Conservation (phyloP, 1,140 invertebrate genomes). For the Leptinotarsa defecta region DNA sequence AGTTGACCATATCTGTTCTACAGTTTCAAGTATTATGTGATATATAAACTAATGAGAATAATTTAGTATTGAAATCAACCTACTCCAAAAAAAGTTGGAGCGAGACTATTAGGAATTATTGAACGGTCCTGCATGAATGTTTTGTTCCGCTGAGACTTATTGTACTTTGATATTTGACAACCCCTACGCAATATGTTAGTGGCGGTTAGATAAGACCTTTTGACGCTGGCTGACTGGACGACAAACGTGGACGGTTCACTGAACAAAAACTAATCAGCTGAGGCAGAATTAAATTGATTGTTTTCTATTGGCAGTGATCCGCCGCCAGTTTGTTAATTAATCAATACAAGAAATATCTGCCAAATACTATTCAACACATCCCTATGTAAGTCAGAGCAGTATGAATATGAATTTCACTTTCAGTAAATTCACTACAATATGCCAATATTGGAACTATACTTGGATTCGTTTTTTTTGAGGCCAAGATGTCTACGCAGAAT, state of each 20-base stretch:
- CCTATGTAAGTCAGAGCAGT: too few species aligned
- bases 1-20: too few species aligned
- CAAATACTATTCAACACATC: too few species aligned
- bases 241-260: slow-evolving; percentile 28
- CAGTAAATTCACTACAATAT: too few species aligned
- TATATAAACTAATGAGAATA: too few species aligned
- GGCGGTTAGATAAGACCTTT: slow-evolving; percentile 38
- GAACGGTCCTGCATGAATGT: slow-evolving; percentile 5
- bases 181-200: slow-evolving; percentile 51
- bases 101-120: slow-evolving; percentile 28
- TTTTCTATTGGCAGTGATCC: background rate
- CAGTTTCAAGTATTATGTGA: too few species aligned
- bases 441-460: too few species aligned
- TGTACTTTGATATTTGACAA: slow-evolving; percentile 51
- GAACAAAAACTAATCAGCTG: slow-evolving; percentile 39
- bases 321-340: background rate
- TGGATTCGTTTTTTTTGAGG: too few species aligned
- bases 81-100: slow-evolving; percentile 34
- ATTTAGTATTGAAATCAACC: background rate
- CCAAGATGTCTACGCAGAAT: too few species aligned
- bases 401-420: too few species aligned
- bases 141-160: slow-evolving; percentile 41
- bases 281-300: slow-evolving; percentile 25
- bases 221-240: slow-evolving; percentile 15
- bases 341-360: too few species aligned